Conservation (phyloP, 2,888 invertebrate genomes). For the Sphinx pinastri region DNA sequence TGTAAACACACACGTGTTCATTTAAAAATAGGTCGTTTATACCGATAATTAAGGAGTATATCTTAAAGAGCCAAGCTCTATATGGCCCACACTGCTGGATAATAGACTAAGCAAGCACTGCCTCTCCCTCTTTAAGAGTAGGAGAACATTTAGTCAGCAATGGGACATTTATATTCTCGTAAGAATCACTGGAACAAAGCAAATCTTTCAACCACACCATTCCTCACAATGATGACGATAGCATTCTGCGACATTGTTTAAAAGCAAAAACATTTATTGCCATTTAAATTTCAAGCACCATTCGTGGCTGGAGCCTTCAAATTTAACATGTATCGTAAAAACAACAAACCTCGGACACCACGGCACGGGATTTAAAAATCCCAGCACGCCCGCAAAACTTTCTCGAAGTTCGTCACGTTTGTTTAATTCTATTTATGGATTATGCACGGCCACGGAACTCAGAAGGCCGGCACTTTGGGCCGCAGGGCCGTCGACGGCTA, state of each 20-base stretch:
- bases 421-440: conserved; percentile 47
- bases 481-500: background rate
- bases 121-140: too few species aligned
- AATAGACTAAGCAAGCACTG: too few species aligned
- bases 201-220: background rate
- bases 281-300: conserved; percentile 13
- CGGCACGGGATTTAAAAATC: conserved; percentile 33
- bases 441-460: conserved; percentile 39
- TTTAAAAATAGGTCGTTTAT: too few species aligned
- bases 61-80: too few species aligned
- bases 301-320: conserved; percentile 8
- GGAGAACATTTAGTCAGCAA: too few species aligned
- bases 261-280: background rate
- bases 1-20: too few species aligned
- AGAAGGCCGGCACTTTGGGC: conserved; percentile 28
- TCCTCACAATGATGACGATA: background rate
- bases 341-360: conserved; percentile 21
- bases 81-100: too few species aligned
- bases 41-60: too few species aligned
- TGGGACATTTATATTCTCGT: too few species aligned
- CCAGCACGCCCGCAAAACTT: conserved; percentile 34
- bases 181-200: background rate
- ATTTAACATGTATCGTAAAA: conserved; percentile 20
- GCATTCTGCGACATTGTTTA: background rate
- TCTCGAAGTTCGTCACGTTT: conserved; percentile 46